These are phyloP conservation scores for Ptyas mucosa DNA, from an alignment of 2,113 vertebrate genomes.

Conservation along the genomic window DNA sequence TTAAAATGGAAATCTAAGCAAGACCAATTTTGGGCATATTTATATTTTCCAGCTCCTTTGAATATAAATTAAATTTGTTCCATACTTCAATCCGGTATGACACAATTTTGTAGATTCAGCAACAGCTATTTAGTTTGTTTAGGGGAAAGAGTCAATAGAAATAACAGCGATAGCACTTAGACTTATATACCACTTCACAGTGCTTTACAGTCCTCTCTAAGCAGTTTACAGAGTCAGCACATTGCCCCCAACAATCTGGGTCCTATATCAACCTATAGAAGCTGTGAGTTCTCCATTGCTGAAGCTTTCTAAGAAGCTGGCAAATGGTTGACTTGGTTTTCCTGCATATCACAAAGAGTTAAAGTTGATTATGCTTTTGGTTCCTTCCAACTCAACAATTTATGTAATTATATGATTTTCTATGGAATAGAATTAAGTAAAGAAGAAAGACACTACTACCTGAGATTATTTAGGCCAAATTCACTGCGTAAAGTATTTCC, in stretches of 20 bases:
- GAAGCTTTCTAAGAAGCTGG: not conserved
- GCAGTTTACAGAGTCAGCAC: not conserved
- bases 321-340: not conserved
- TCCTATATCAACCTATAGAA: not conserved
- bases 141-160: not conserved
- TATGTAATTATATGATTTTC: not conserved
- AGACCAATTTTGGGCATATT: not conserved
- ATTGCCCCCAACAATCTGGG: not conserved
- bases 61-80: not conserved
- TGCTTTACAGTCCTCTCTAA: not conserved
- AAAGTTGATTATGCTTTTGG: not conserved
- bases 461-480: not conserved
- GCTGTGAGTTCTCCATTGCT: not conserved
- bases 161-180: not conserved
- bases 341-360: not conserved
- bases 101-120: not conserved
- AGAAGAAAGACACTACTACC: not conserved
- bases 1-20: not conserved
- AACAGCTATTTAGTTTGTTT: not conserved
- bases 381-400: not conserved
- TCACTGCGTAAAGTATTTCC: not conserved
- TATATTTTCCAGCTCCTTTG: not conserved
- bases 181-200: not conserved
- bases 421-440: not conserved
- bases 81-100: not conserved